Percentiles rank a stretch among this genome's conserved stretches.
Conservation (phyloP, 2,888 invertebrate genomes). For the Tiliacea aurago region DNA sequence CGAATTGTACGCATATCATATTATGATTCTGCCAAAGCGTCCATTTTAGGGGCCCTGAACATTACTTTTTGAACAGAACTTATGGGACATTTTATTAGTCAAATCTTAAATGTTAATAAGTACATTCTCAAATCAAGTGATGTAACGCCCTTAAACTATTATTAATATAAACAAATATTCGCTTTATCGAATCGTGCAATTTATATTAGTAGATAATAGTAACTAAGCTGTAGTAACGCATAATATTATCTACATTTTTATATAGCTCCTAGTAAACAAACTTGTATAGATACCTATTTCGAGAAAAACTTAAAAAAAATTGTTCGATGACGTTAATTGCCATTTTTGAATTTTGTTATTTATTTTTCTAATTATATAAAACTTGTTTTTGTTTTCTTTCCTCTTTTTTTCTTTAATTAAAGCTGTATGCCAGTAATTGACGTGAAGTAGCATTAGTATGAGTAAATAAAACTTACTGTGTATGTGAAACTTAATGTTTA, state of each 20-base stretch:
- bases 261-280: constrained; percentile 69
- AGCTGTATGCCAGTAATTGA: constrained; percentile 88
- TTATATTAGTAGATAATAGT: constrained; percentile 85
- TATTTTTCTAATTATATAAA: constrained; percentile 87
- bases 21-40: too few species aligned
- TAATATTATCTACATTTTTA: constrained; percentile 78
- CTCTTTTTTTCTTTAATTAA: constrained; percentile 70
- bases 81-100: constrained; percentile 45
- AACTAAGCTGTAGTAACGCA: constrained; percentile 81
- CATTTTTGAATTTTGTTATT: constrained; percentile 87
- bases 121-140: constrained; percentile 49
- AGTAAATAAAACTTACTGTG: constrained; percentile 79
- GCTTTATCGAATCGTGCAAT: constrained; percentile 90
- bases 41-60: too few species aligned
- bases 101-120: constrained; percentile 39
- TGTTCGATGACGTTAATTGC: constrained; percentile 76
- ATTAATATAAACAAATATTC: constrained; percentile 79
- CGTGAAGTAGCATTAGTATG: constrained; percentile 77
- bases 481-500: constrained; percentile 81
- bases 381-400: constrained; percentile 79
- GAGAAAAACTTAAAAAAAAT: constrained; percentile 64
- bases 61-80: constrained; percentile 11
- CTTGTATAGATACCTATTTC: constrained; percentile 76
- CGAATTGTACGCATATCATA: too few species aligned
- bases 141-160: constrained; percentile 65